Base-by-base conservation (phyloP, 2,888 invertebrate species). In the Leucophenga montana region DNA sequence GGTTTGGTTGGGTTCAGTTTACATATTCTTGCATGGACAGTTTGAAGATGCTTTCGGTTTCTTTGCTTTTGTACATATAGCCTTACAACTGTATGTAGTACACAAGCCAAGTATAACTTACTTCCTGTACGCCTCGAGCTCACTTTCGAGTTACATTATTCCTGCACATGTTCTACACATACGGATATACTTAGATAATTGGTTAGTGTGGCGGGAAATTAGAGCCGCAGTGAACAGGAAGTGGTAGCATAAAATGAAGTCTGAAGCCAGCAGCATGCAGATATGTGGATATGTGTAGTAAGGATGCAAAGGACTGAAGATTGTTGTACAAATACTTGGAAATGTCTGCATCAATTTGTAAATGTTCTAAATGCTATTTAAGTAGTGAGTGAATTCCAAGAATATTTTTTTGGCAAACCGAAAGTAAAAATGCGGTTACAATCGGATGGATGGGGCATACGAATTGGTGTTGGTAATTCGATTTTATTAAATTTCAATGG, bases 161-260 rank as follows among this genome's bases (percentile, higher is more conserved):
- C 78, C 77, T 80, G 79, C 73, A 75, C 77, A 71, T 72, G 68
- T 75, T 77, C 77, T 82, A 79, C 73, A 39, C 39, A 73, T 75
- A 65, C 78, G 85, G 74, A 83, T 82, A 78, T 84, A 82, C 80
- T 83, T 79, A 82, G 82, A 79, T 84, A 82, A 82, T 83, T 84
- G 81, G 73, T 72, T 71, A 31, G 66, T 67, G 67, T 39, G 18
- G 33, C 39, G 67, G 62, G 62, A 68, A 68, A 54, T 59, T 62
- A 20, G 62, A 48, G 56, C 33, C 57, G 33, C 65, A 50, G 65
- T 66, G 33, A 39, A 39, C 39, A 66, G n/a, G 50, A 53, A 16
- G 53, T 50, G n/a, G 18, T 50, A 50, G 54, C 18, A 54, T 18
- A 50, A 50, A 50, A 50, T 50, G 18, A n/a, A 50, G 39, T 39